Evolutionary conservation across 37 sponge, comb jelly and placozoan species (phyloP).

Genomic region (Axinella damicornis): DNA sequence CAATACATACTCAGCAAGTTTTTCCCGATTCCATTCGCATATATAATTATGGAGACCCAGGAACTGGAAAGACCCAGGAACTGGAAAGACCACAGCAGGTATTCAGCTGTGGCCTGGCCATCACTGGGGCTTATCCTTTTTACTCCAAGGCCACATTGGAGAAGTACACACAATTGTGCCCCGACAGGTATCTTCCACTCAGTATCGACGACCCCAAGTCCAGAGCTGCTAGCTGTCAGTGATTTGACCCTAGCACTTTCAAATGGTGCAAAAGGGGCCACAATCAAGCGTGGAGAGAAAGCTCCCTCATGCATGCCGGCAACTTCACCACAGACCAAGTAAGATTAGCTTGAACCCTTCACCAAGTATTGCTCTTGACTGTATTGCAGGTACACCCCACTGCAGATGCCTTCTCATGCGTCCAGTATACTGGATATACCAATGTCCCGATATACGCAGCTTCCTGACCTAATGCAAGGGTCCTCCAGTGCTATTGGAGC

Average conservation of each 20-base stretch:
- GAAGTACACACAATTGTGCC: background rate
- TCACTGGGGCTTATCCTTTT: background rate
- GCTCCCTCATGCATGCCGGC: background rate
- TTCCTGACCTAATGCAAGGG: background rate
- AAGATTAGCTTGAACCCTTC: too few relatives aligned
- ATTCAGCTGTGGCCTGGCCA: background rate
- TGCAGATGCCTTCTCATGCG: background rate
- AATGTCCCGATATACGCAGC: background rate
- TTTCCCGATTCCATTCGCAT: background rate
- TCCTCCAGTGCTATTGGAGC: background rate
- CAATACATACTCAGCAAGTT: constrained; percentile 4
- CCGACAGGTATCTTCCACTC: background rate
- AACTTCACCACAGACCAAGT: background rate
- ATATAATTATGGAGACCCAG: background rate
- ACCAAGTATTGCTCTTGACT: background rate
- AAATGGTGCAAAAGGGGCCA: constrained; percentile 7
- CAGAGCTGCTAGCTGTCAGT: background rate
- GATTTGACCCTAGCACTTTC: background rate
- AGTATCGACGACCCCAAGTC: constrained; percentile 1
- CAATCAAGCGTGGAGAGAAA: background rate
- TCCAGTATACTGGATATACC: background rate
- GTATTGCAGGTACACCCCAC: constrained; percentile 7
- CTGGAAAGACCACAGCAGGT: constrained; percentile 38
- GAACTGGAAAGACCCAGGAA: too few relatives aligned
- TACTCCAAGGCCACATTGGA: background rate